phyloP scores from a whole-genome alignment of 30 jellyfish, hydroid and myxozoan species.

The Aurelia aurita complex sp. Pacific region DNA sequence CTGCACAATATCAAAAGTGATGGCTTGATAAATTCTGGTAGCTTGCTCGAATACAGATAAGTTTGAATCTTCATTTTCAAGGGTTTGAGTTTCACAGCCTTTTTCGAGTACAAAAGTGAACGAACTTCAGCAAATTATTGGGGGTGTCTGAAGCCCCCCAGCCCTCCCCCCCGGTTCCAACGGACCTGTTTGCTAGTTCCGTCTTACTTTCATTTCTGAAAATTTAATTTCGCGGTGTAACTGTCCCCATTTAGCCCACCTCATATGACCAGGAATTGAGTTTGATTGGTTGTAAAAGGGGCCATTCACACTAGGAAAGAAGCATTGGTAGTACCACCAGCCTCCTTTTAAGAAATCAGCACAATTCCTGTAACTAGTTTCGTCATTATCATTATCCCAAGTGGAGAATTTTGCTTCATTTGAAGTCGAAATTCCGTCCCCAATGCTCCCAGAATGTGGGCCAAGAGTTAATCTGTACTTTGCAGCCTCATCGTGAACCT shows the following conservation, averaged over 20 bases:
- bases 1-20: too few relatives aligned
- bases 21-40: background rate
- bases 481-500: slow-evolving; percentile 15
- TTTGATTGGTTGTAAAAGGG: background rate
- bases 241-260: slow-evolving; percentile 8
- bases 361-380: slow-evolving; percentile 1
- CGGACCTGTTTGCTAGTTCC: background rate
- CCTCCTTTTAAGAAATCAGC: slow-evolving; percentile 21
- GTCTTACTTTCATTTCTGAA: slow-evolving; percentile 29
- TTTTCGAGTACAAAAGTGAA: too few relatives aligned
- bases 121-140: too few relatives aligned
- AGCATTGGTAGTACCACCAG: slow-evolving; percentile 47
- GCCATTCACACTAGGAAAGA: slow-evolving; percentile 25
- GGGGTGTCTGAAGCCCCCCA: too few relatives aligned
- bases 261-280: background rate
- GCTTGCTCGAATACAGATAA: background rate
- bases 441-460: slow-evolving; percentile 2
- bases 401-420: slow-evolving; percentile 12
- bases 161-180: too few relatives aligned
- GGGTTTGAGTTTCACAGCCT: too few relatives aligned
- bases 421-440: background rate
- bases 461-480: slow-evolving; percentile 6
- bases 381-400: slow-evolving; percentile 36
- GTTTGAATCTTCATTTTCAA: background rate
- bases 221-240: background rate